These are phyloP conservation scores for Tachycineta bicolor DNA, from an alignment of 2,113 vertebrate genomes.

Conservation along the genomic window DNA sequence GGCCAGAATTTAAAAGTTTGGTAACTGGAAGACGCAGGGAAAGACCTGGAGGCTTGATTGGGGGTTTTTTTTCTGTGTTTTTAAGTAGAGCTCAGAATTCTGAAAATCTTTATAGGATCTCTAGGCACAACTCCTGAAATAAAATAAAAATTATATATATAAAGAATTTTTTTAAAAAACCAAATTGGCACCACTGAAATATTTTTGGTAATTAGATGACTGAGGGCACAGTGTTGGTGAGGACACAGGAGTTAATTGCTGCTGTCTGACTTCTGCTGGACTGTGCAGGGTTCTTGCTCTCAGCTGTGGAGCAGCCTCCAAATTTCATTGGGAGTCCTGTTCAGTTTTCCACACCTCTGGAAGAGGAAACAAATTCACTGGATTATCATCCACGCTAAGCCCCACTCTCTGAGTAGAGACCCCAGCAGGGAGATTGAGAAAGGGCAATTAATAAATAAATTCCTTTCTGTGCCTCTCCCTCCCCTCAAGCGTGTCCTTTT, in stretches of 20 bases:
- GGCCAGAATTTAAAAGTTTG: neutral
- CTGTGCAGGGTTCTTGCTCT: neutral
- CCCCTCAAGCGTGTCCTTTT: rapidly evolving
- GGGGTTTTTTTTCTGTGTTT: neutral
- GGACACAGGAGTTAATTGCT: neutral
- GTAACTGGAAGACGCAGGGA: neutral
- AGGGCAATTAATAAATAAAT: neutral
- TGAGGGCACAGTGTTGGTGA: neutral
- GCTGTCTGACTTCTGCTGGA: neutral
- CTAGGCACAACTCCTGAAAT: neutral
- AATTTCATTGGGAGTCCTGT: neutral
- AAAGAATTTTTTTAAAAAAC: neutral
- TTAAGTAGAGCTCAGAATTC: neutral
- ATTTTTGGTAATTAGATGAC: neutral
- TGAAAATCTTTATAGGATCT: neutral
- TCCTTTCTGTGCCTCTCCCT: neutral
- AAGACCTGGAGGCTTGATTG: neutral
- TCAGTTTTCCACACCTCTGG: neutral
- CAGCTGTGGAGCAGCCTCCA: neutral
- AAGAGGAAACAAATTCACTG: neutral
- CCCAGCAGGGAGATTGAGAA: neutral
- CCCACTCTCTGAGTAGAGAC: neutral
- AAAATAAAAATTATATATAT: neutral
- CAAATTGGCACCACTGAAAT: neutral
- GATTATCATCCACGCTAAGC: neutral